Conservation (phyloP, 1,140 invertebrate genomes). For the Drosophila dunni region DNA sequence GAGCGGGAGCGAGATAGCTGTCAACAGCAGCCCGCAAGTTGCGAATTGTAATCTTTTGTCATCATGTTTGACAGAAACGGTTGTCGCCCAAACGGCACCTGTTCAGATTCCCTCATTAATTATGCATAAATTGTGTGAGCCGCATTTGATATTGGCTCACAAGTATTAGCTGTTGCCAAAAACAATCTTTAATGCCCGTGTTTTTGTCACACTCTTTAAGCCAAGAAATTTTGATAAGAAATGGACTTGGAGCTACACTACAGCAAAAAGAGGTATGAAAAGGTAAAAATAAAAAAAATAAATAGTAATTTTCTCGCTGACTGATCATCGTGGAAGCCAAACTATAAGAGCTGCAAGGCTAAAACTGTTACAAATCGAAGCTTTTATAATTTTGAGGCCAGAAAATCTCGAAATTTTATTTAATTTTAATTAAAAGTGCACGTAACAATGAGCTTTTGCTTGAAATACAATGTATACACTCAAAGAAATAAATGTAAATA, state of each 20-base stretch:
- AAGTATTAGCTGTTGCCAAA: slow-evolving; percentile 2
- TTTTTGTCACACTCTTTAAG: slow-evolving; percentile 9
- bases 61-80: slow-evolving; percentile 76
- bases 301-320: too few relatives aligned
- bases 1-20: slow-evolving; percentile 1
- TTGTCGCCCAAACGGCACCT: slow-evolving; percentile 72
- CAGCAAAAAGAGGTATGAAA: not conserved
- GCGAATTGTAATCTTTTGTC: slow-evolving; percentile 78
- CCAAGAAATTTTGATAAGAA: slow-evolving; percentile 16
- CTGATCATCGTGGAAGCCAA: too few relatives aligned
- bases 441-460: too few relatives aligned
- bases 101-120: slow-evolving; percentile 78
- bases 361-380: too few relatives aligned
- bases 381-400: too few relatives aligned
- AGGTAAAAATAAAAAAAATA: too few relatives aligned
- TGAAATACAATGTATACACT: too few relatives aligned
- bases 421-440: too few relatives aligned
- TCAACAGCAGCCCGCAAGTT: slow-evolving; percentile 57
- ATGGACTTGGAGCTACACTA: not conserved
- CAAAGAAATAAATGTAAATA: too few relatives aligned
- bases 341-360: too few relatives aligned
- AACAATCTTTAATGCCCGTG: slow-evolving; percentile 29
- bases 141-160: slow-evolving; percentile 34
- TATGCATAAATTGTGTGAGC: slow-evolving; percentile 63
- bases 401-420: too few relatives aligned